Base-by-base conservation (phyloP, 2,113 vertebrate species). In the Passerina amoena region DNA sequence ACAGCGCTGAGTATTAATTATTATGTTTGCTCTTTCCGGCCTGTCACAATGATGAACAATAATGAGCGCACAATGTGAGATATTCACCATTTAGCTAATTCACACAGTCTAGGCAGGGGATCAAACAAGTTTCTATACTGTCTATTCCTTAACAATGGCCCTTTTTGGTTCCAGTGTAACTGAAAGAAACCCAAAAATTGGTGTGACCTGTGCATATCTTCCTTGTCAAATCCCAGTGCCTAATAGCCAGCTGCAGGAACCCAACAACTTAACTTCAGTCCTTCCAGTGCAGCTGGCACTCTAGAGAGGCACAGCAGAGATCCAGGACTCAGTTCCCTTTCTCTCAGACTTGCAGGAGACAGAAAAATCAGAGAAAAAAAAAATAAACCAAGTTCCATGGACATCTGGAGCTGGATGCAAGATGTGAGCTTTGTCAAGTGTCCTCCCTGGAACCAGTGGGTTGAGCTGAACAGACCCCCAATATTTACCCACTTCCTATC, bases 21-120 rank as follows among this genome's bases (percentile, higher is more conserved):
- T 84, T 78, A 88, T 94, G 82, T 82, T 94, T 91, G 93, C 71
- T 92, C 84, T 91, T 92, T 96, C 89, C 6, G 7, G 59, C 66
- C 66, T 70, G 85, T 85, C 90, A 91, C 57, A 92, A 38, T 82
- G 90, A 96, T 80, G 90, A 94, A 78, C 88, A 66, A 82, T 73
- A 86, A 94, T 70, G 66, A 84, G n/a, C 19, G 40, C 57, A 84
- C 51, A 84, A 25, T 18, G 56, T 1, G 21, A 91, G 90, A 90
- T 66, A 92, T 11, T 82, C 87, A 61, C 54, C 75, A 82, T 76
- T 88, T 80, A 87, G 75, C 51, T 85, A 89, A 89, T 84, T 87
- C 78, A 20, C 77, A 76, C 59, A 53, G 87, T 91, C 91, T 91
- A 91, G 81, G 94, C 88, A 91, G 35, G 57, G 59, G 73, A 96